Evolutionary conservation across 2,113 vertebrate genomes (phyloP).

Genomic region (Daboia siamensis): DNA sequence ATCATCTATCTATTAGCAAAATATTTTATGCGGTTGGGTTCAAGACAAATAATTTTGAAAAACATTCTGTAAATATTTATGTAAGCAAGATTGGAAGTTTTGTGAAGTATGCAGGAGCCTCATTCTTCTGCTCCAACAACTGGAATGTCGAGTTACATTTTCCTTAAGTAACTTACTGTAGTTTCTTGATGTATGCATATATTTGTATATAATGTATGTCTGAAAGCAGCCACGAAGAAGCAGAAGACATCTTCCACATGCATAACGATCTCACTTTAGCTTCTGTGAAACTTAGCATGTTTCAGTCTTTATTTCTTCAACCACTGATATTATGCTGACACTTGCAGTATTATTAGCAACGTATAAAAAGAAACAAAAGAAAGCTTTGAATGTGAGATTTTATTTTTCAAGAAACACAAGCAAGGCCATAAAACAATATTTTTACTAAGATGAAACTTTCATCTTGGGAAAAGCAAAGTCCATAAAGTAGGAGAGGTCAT

Average conservation of each 20-base stretch:
- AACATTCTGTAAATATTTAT: not conserved
- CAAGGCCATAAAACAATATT: not conserved
- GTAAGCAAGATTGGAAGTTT: not conserved
- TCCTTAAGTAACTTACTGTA: not conserved
- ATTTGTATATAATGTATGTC: not conserved
- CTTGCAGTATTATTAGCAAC: not conserved
- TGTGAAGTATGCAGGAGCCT: not conserved
- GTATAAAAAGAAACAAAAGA: fast-evolving
- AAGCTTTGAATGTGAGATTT: fast-evolving
- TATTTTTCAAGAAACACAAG: not conserved
- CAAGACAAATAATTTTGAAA: not conserved
- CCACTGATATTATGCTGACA: constrained; percentile 27
- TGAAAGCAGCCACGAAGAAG: not conserved
- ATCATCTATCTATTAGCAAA: not conserved
- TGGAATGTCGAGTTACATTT: not conserved
- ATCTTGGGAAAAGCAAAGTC: not conserved
- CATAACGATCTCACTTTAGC: not conserved
- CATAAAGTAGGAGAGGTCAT: not conserved
- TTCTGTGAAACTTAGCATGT: not conserved
- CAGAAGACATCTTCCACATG: not conserved
- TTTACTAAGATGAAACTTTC: not conserved
- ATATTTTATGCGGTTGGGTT: not conserved
- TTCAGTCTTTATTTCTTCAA: constrained; percentile 31
- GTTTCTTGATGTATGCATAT: not conserved
- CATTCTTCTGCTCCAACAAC: not conserved